Evolutionary conservation across 2,888 invertebrate species (phyloP), one percentile per base, ranked within the genome.

Genomic region (Zhengitettix transpicula): DNA sequence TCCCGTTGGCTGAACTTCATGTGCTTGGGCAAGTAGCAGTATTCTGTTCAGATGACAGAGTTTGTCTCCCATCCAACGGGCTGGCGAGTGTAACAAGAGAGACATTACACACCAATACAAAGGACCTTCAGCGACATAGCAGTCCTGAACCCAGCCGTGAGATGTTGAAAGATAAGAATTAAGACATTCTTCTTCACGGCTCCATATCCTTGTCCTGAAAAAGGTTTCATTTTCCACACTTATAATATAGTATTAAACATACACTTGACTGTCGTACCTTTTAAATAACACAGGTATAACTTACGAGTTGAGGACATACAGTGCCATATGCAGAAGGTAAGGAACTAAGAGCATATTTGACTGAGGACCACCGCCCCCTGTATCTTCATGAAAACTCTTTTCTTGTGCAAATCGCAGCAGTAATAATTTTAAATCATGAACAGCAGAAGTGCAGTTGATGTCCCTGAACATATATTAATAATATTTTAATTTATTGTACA

Each of bases 291-390:
- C 47, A 47, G n/a, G 47, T 7, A n/a, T 47, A 28, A 60, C 60
- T 59, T 55, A 58, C 80, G 94, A 93, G 71, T 95, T 90, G 67
- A 94, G 83, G 64, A 93, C 88, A 73, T 97, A 97, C 16, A 97
- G 84, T 17, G 93, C 91, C 82, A 94, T 93, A 73, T 97, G 96
- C 64, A 90, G 78, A 60, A 97, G 79, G 71, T 96, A 96, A 10
- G 97, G 97, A 64, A 96, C 83, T 68, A 98, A 84, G 76, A 97
- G 94, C 87, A 97, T 88, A 76, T 97, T 97, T 65, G 95, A 95
- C 70, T 96, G 93, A 14, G 95, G 91, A 1, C 96, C 97, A 67
- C 94, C 94, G 65, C 94, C 99, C 16, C 97, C 96, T 1, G 95
- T 93, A 75, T 98, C 97, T 72, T 95, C 95, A 72, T 96, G 95